A percentile compares a stretch with the other conserved stretches of the same genome.
Evolutionary conservation across 2,113 vertebrate species (phyloP).

Genomic region (Callionymus lyra): DNA sequence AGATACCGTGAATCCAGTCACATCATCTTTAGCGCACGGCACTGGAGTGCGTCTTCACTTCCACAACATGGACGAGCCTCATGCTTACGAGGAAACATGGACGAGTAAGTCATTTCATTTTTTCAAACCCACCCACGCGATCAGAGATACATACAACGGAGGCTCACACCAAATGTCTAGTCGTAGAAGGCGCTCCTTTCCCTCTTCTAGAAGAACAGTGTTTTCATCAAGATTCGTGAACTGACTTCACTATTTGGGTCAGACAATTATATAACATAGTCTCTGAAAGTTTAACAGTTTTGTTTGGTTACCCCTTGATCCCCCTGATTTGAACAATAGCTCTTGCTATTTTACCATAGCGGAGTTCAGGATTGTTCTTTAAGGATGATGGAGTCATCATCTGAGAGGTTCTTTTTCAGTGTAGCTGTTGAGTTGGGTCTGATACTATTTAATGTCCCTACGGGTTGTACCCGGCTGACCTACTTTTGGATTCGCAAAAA

Average conservation of each 20-base stretch:
- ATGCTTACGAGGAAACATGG: slow-evolving; percentile 1
- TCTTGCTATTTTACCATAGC: no score
- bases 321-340: no score
- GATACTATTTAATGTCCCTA: slow-evolving; percentile 51
- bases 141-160: no score
- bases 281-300: slow-evolving; percentile 4
- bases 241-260: slow-evolving; percentile 8
- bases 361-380: no score
- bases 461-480: slow-evolving; percentile 64
- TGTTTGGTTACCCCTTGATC: neutral
- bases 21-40: neutral
- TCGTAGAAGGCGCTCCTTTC: slow-evolving; percentile 5
- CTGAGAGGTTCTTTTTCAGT: neutral
- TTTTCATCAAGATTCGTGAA: neutral
- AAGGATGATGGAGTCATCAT: no score
- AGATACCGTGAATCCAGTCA: slow-evolving; percentile 13
- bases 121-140: no score
- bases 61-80: no score
- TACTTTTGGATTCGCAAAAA: slow-evolving; percentile 60
- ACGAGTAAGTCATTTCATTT: no score
- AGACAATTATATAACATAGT: slow-evolving; percentile 3
- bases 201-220: slow-evolving; percentile 3
- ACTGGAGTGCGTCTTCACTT: neutral
- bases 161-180: no score
- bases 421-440: slow-evolving; percentile 21